phyloP scores from a whole-genome alignment of 2,888 invertebrate species.

The Xestia rhomboidea region DNA sequence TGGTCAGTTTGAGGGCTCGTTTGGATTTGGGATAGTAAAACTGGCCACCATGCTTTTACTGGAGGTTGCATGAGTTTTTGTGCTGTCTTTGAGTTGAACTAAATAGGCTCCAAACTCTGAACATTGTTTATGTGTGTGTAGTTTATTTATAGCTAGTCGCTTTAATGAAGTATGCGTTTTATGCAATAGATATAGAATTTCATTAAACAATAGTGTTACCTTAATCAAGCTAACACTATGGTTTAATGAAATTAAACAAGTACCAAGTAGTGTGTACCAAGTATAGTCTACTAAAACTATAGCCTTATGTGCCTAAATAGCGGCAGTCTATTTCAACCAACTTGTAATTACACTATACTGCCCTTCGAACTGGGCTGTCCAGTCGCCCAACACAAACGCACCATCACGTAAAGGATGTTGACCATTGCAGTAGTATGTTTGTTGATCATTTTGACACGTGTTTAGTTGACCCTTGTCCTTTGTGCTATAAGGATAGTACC shows the following conservation, averaged over 20 bases:
- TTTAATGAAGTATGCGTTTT: not conserved
- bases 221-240: no score
- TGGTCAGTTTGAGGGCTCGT: conserved; percentile 53
- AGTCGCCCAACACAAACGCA: conserved; percentile 26
- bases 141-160: not conserved
- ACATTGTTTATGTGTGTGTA: no score
- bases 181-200: not conserved
- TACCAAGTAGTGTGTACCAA: no score
- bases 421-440: conserved; percentile 20
- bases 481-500: not conserved
- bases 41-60: not conserved
- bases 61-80: not conserved
- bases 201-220: not conserved
- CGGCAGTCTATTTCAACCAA: not conserved
- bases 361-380: not conserved
- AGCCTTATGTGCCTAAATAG: no score
- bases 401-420: conserved; percentile 8
- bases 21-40: conserved; percentile 6
- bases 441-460: conserved; percentile 25
- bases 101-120: not conserved
- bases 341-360: not conserved
- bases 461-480: conserved; percentile 1
- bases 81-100: not conserved
- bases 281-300: no score
- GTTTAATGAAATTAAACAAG: no score